Base-by-base conservation (phyloP, 2,888 invertebrate genomes). In the Stenichneumon culpator region DNA sequence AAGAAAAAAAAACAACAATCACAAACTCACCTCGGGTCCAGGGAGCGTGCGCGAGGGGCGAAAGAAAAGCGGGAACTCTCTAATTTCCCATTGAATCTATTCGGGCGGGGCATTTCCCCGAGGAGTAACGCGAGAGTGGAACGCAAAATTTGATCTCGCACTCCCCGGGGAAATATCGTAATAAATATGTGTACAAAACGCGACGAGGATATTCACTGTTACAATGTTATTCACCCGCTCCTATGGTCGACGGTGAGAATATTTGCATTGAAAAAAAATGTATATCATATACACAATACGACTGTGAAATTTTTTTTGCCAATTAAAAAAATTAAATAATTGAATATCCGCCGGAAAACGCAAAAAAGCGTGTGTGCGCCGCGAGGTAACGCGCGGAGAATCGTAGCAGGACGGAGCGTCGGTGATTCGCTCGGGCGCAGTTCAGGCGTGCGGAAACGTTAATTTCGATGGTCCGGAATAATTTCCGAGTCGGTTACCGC, bases 381-480 rank as follows among this genome's bases (percentile, higher is more conserved):
- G 60, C 25, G 60, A 28, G 28, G 6, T 60, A 60, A 60, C 1
- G 60, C 28, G 57, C 1, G 19, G 65, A 65, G 36, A 19, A 65
- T 67, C 22, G n/a, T 14, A 39, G 67, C 36, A 67, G 39, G 39
- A 22, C 22, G 67, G 36, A 39, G 39, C 36, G n/a, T 32, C 39
- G 19, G 65, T 19, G 67, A 19, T 65, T 65, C 28, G 63, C 69
- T 70, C 75, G 77, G 52, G 60, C 32, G 79, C 63, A 63, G 72
- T 72, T 32, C 79, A 82, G 68, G 67, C 79, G 78, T 81, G 70
- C 86, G 83, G 84, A 87, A 87, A 86, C 82, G 84, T 87, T 84
- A 84, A 87, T 86, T 86, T 80, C 83, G 86, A 84, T 84, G 82
- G 84, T 84, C 82, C 73, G 82, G 86, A 86, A 87, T 84, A 84